Evolutionary conservation across 2,113 vertebrate species (phyloP).

Genomic region (Eidolon helvum): DNA sequence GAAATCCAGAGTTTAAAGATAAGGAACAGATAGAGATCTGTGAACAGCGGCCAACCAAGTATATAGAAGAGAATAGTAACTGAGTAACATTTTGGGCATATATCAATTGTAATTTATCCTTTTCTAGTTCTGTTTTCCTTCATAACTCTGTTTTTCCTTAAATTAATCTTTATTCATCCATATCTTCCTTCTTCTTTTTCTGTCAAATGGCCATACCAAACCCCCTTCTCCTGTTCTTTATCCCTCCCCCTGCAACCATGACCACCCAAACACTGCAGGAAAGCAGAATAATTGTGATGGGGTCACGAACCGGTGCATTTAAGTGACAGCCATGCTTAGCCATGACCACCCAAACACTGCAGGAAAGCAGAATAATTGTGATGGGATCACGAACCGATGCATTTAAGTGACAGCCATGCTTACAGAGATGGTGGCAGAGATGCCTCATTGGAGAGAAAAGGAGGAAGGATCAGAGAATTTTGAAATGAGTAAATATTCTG

Average conservation of each 20-base stretch:
- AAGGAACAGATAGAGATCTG: neutral
- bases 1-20: slow-evolving; percentile 25
- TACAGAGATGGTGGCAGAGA: neutral
- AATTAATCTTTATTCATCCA: neutral
- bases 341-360: neutral
- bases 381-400: neutral
- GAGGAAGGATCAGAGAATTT: neutral
- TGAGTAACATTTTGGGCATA: neutral
- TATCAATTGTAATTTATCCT: neutral
- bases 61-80: neutral
- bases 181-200: neutral
- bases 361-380: neutral
- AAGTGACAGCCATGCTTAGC: too few relatives aligned
- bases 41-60: neutral
- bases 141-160: neutral
- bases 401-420: neutral
- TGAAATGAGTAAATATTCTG: neutral
- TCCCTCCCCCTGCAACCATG: neutral
- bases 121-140: neutral
- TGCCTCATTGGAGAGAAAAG: neutral
- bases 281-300: neutral
- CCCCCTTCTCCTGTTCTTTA: neutral
- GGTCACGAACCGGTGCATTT: neutral
- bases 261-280: neutral
- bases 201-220: neutral